Conservation (phyloP, 2,888 invertebrate genomes). For the Pteria penguin region DNA sequence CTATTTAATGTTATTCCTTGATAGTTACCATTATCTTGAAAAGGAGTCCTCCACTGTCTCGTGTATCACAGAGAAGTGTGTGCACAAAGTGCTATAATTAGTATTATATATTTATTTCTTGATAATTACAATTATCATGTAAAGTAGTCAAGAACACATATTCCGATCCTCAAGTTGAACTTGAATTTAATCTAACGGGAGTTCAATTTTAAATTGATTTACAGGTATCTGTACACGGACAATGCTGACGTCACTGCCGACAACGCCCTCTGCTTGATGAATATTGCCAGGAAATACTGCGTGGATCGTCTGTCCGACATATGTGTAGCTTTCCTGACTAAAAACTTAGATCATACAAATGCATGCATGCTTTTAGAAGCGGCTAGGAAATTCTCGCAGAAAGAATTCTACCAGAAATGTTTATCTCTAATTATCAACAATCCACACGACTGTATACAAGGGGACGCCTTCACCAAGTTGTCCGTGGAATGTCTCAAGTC, state of each 20-base stretch:
- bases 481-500: background rate
- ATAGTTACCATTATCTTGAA: too few relatives aligned
- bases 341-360: background rate
- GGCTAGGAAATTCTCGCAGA: background rate
- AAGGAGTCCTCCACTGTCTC: too few relatives aligned
- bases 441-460: slow-evolving; percentile 6
- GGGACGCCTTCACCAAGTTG: background rate
- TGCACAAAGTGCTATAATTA: too few relatives aligned
- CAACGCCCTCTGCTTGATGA: slow-evolving; percentile 7
- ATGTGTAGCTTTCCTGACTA: slow-evolving; percentile 3
- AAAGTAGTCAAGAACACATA: too few relatives aligned
- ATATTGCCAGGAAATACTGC: slow-evolving; percentile 17
- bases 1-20: too few relatives aligned
- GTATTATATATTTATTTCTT: too few relatives aligned
- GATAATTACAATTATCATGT: too few relatives aligned
- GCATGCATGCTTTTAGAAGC: slow-evolving; percentile 8
- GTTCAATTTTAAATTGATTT: slow-evolving; percentile 2
- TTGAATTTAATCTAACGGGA: too few relatives aligned
- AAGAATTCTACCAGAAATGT: slow-evolving; percentile 4
- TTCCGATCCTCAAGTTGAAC: too few relatives aligned
- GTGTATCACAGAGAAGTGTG: too few relatives aligned
- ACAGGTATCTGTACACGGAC: slow-evolving; percentile 27
- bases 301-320: background rate
- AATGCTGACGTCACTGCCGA: background rate
- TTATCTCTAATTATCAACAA: slow-evolving; percentile 9